Percentiles rank a stretch among this genome's conserved stretches.
Evolutionary conservation across 2,888 invertebrate species (phyloP).

Genomic region (Thera obeliscata): DNA sequence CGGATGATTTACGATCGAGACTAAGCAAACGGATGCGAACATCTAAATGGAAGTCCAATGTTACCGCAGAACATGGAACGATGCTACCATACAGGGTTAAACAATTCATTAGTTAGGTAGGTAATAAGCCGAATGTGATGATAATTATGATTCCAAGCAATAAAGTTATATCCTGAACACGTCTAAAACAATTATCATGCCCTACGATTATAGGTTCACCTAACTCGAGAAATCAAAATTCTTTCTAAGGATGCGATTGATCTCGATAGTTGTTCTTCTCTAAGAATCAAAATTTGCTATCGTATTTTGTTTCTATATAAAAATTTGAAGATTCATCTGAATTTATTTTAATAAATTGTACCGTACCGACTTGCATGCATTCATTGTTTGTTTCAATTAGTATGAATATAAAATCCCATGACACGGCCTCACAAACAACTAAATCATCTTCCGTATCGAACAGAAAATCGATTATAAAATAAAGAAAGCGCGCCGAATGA

Average conservation of each 20-base stretch:
- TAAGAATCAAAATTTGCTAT: no score
- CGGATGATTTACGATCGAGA: conserved; percentile 39
- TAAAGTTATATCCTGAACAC: no score
- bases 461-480: conserved; percentile 36
- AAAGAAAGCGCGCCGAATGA: conserved; percentile 45
- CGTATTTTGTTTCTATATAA: no score
- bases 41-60: conserved; percentile 23
- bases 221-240: no score
- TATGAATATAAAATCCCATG: conserved; percentile 7
- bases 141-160: no score
- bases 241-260: no score
- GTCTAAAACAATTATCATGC: no score
- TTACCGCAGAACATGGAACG: conserved; percentile 1
- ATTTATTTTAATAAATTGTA: neutral
- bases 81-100: neutral
- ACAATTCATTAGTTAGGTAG: neutral
- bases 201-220: no score
- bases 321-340: neutral
- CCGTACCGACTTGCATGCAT: neutral
- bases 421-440: conserved; percentile 23
- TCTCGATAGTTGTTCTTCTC: no score
- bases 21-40: conserved; percentile 25
- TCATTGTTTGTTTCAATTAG: conserved; percentile 22
- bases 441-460: conserved; percentile 33
- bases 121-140: no score